Base-by-base conservation (phyloP, 2,113 vertebrate genomes). In the Semicossyphus pulcher region DNA sequence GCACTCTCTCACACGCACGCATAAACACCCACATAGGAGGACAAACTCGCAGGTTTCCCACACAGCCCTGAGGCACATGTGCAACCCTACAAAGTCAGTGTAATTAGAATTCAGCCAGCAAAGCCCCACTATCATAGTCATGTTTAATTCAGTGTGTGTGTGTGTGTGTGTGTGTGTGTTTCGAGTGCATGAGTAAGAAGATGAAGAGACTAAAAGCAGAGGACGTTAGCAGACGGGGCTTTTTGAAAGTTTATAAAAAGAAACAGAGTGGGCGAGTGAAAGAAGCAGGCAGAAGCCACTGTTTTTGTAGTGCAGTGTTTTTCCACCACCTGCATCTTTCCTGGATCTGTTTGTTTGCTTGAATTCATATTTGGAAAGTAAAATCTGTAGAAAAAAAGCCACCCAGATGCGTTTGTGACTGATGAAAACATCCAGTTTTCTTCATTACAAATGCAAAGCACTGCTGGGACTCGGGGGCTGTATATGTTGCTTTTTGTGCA, bases 31-130 rank as follows among this genome's bases (percentile, higher is more conserved):
- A 32, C 21, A 2, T 31, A 23, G 1, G 2, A 15, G 56, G 3
- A 53, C 63, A 41, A 34, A 34, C 49, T 56, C 0, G 1, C 21
- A 37, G 10, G 37, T 65, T 64, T 62, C 48, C 37, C 70, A 65
- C 81, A 73, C 45, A 32, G 69, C 61, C 72, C 63, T n/a, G 36
- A 10, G 54, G 74, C 78, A 53, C 73, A 76, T 56, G 48, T 81
- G 66, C 83, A 83, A 45, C 67, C 54, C 72, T 70, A 64, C 61
- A 83, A 80, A 80, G 86, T 86, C 68, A 3, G 48, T 91, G 89
- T 93, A 89, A 93, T 93, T 93, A 93, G 89, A 89, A 92, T 94
- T 94, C 92, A 92, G 76, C 67, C 86, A 78, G 85, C 88, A 86
- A 87, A 89, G 89, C 72, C 65, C 73, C 70, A 80, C 89, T 85